Conservation (phyloP, 1,140 invertebrate genomes). For the Doryteuthis pealeii region DNA sequence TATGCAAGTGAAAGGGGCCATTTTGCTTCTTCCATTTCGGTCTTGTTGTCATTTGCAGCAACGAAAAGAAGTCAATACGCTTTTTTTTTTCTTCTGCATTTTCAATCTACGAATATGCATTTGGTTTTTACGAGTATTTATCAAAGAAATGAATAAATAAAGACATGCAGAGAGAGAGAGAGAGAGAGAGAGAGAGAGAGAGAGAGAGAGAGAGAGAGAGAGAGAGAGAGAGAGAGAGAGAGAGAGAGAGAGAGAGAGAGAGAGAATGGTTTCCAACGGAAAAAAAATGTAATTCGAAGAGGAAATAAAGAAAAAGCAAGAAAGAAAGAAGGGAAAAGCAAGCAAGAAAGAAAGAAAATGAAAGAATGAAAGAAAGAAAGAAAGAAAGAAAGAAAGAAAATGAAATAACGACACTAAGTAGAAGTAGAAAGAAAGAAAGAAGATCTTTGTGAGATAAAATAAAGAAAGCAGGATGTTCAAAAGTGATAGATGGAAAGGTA, state of each 20-base stretch:
- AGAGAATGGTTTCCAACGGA: not conserved
- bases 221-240: not conserved
- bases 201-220: slow-evolving; percentile 4
- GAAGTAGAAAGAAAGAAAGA: not conserved
- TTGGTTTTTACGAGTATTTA: not conserved
- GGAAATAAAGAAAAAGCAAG: slow-evolving; percentile 1
- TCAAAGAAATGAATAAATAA: not conserved
- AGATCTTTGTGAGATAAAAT: not conserved
- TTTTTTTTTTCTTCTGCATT: not conserved
- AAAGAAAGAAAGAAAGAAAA: slow-evolving; percentile 8
- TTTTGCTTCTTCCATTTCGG: no score
- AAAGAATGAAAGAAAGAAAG: slow-evolving; percentile 14
- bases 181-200: slow-evolving; percentile 6
- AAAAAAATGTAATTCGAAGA: not conserved
- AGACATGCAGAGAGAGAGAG: no score
- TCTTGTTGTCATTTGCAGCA: no score
- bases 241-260: slow-evolving; percentile 11
- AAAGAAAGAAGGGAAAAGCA: slow-evolving; percentile 3
- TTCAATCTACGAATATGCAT: not conserved
- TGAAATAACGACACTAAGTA: slow-evolving; percentile 7
- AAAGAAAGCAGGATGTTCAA: slow-evolving; percentile 3
- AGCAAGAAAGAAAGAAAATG: slow-evolving; percentile 6
- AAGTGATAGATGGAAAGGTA: not conserved
- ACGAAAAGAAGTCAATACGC: no score
- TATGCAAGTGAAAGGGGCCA: no score